Percentiles rank a stretch among this genome's conserved stretches.
These are phyloP conservation scores for Halictus ligatus DNA, from an alignment of 2,888 invertebrate species.

Conservation along the genomic window DNA sequence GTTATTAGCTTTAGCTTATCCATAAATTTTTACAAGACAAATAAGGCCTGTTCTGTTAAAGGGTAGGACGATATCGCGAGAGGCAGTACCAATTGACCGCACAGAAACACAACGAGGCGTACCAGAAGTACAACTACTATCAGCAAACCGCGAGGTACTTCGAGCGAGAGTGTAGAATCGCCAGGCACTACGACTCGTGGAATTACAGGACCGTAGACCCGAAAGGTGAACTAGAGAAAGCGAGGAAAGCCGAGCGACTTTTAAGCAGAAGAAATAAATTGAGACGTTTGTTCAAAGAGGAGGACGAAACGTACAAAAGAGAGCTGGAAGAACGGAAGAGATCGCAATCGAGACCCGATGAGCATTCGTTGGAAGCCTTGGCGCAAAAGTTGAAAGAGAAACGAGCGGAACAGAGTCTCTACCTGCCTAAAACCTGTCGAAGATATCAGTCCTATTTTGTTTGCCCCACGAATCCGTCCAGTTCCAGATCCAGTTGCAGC, in stretches of 20 bases:
- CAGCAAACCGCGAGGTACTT: slow-evolving; percentile 78
- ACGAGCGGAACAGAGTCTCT: slow-evolving; percentile 76
- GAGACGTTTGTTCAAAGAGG: slow-evolving; percentile 72
- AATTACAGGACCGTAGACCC: slow-evolving; percentile 64
- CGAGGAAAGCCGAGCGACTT: slow-evolving; percentile 71
- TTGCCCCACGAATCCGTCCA: slow-evolving; percentile 21
- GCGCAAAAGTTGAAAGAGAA: slow-evolving; percentile 73
- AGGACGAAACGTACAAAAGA: slow-evolving; percentile 70
- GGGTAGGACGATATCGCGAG: slow-evolving; percentile 77
- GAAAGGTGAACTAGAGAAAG: slow-evolving; percentile 66
- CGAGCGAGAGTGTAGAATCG: slow-evolving; percentile 75
- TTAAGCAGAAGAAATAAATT: slow-evolving; percentile 72
- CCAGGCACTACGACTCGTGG: slow-evolving; percentile 79
- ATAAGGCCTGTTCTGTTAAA: slow-evolving; percentile 62
- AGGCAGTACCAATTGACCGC: slow-evolving; percentile 80
- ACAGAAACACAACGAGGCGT: slow-evolving; percentile 78
- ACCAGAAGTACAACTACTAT: slow-evolving; percentile 74
- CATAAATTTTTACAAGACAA: slow-evolving; percentile 15
- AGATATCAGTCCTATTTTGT: slow-evolving; percentile 67
- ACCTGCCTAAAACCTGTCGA: slow-evolving; percentile 72
- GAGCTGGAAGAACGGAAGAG: slow-evolving; percentile 68
- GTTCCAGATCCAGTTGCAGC: neutral
- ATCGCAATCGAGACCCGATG: slow-evolving; percentile 44
- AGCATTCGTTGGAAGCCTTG: slow-evolving; percentile 69
- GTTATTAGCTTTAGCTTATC: neutral